Evolutionary conservation across 2,888 invertebrate species (phyloP), one percentile per base, ranked within the genome.

Genomic region (Pollenia amentaria): DNA sequence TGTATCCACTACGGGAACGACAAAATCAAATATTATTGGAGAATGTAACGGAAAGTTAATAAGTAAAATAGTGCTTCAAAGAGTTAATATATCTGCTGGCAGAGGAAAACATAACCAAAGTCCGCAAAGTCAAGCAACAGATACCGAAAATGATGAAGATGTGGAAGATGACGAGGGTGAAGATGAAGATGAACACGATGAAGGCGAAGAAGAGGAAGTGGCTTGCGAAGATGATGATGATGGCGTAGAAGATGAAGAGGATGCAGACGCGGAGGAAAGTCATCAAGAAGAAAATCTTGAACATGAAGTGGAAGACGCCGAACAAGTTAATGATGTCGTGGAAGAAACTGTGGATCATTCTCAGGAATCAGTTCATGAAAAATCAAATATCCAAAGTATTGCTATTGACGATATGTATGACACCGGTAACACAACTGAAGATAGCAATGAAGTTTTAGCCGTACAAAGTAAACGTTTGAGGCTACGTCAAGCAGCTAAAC

Each of bases 11-110:
- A 9, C 64, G 10, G 62, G 76, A 10, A 40, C 70, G 3, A 55
- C 29, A 6, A 80, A 73, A 18, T 84, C 83, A 0, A 87, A 87
- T 53, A 87, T 87, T n/a, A 84, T 87, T 80, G 87, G 87, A 12
- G 91, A 91, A 62, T 90, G 90, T 83, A 91, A 92, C 89, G 92
- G 92, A 3, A 91, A 92, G 82, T 87, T 91, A 40, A 92, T 92
- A 18, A 92, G 90, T 64, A 92, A 91, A 89, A 92, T 92, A n/a
- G 90, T 92, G 12, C 87, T 92, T 60, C 91, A 91, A 72, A 87
- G 91, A 21, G 90, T 91, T 7, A 90, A 87, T 51, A 73, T 90
- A 53, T 75, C 88, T 0, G 67, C 84, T 14, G 55, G 85, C 3
- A 46, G 84, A 1, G 51, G 80, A 12, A 87, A 85, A 57, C 62